Conservation (phyloP, 2,113 vertebrate species). For the Phyllostomus hastatus region DNA sequence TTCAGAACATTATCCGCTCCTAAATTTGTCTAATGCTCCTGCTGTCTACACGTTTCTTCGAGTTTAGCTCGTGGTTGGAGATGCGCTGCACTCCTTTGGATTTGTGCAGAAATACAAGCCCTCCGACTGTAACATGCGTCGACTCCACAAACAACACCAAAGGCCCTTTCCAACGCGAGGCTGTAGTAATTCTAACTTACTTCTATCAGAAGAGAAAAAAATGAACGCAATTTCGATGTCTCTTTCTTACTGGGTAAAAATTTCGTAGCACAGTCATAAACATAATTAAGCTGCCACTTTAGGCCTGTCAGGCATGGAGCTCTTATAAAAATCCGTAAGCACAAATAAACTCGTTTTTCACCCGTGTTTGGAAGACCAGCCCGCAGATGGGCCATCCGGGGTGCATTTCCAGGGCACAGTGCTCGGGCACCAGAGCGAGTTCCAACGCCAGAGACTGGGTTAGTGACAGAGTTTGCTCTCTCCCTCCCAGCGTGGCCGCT, state of each 20-base stretch:
- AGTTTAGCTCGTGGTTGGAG: background rate
- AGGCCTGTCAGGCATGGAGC: background rate
- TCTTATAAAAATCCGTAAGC: background rate
- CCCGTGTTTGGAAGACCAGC: background rate
- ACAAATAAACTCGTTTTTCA: background rate
- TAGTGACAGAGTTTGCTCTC: background rate
- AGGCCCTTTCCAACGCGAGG: background rate
- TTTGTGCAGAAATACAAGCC: background rate
- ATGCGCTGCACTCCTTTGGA: background rate
- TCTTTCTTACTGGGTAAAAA: background rate
- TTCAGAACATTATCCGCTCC: background rate
- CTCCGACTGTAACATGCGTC: background rate
- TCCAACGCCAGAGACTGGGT: background rate
- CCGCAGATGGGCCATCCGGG: background rate
- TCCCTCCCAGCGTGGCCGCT: background rate
- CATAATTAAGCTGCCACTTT: constrained; percentile 13
- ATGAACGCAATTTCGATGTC: background rate
- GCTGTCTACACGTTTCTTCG: background rate
- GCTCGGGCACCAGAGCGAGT: background rate
- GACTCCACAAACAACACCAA: background rate
- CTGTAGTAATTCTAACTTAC: background rate
- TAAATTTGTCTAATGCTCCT: background rate
- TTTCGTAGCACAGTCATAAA: background rate
- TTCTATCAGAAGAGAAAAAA: background rate
- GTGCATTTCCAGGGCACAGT: background rate